Base-by-base conservation (phyloP, 2,113 vertebrate species). In the Chamaea fasciata region DNA sequence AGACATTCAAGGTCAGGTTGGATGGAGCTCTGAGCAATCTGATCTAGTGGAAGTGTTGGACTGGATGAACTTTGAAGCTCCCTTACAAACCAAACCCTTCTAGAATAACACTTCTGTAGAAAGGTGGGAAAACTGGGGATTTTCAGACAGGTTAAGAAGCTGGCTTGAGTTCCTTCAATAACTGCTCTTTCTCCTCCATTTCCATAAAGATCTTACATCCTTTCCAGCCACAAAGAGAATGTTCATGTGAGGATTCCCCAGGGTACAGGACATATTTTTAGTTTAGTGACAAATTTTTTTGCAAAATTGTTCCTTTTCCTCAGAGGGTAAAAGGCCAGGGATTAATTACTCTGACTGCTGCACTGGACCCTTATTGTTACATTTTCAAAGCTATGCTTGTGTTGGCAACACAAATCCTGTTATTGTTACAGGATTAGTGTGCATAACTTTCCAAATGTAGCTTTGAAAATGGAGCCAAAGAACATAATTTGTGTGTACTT, bases 401-500 rank as follows among this genome's bases (percentile, higher is more conserved):
- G 55, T 69, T 96, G 87, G 95, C 96, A 97, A 96, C 59, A 68
- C 86, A 97, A 96, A 97, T 97, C 96, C 91, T 93, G 83, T 93
- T 97, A 97, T 93, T 98, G 95, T 94, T 95, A 96, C 78, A 91
- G 89, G 94, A 97, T 97, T 97, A 97, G 83, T 64, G 77, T 88
- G 92, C 88, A 88, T 86, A 97, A 97, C 93, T 97, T 97, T 89
- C 95, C 73, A 89, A 97, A 96, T 67, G 78, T 82, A 89, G 73
- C 95, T 97, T 95, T 95, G 87, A 97, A 97, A 97, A 93, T 77
- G 63, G 37, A 97, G 94, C 89, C 96, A 96, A 97, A 79, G 92
- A 97, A 97, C 95, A 96, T 84, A 37, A 96, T 95, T 97, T 95
- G 92, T 96, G 95, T 93, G 83, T 91, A 89, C 52, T 93, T 98